A percentile compares a stretch with the other conserved stretches of the same genome.
Evolutionary conservation across 2,113 vertebrate species (phyloP).

Genomic region (Aplodontia rufa): DNA sequence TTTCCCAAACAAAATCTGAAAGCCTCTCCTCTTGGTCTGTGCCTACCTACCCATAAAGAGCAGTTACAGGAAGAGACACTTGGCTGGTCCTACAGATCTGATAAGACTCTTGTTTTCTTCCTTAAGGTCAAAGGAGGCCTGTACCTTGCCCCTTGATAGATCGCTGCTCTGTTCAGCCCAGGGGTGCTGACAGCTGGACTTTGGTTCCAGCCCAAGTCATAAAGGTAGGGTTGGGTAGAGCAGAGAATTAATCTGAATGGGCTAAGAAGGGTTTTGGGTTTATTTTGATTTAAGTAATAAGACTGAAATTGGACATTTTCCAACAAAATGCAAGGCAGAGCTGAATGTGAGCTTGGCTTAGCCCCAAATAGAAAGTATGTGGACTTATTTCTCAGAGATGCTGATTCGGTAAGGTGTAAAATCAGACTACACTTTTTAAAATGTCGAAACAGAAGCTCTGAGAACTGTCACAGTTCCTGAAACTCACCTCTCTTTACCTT

Average conservation of each 20-base stretch:
- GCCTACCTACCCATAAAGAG: background rate
- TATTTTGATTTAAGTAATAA: background rate
- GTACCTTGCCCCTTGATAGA: background rate
- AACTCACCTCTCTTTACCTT: background rate
- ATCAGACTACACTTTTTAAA: background rate
- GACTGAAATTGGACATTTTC: background rate
- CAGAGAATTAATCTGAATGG: background rate
- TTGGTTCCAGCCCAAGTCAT: background rate
- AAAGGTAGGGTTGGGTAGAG: background rate
- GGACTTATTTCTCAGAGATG: background rate
- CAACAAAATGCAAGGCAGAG: background rate
- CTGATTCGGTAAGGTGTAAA: background rate
- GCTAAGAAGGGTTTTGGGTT: background rate
- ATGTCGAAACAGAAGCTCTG: background rate
- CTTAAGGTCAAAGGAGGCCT: background rate
- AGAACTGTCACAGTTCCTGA: background rate
- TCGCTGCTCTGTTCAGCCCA: background rate
- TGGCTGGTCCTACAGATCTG: background rate
- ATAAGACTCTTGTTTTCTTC: constrained; percentile 32
- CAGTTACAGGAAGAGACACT: background rate
- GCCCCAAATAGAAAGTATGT: background rate
- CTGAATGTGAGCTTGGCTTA: background rate
- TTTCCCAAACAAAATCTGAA: constrained; percentile 57
- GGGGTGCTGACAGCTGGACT: background rate
- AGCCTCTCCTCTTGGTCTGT: background rate